Evolutionary conservation across 2,113 vertebrate genomes (phyloP).

Genomic region (Tapirus terrestris): DNA sequence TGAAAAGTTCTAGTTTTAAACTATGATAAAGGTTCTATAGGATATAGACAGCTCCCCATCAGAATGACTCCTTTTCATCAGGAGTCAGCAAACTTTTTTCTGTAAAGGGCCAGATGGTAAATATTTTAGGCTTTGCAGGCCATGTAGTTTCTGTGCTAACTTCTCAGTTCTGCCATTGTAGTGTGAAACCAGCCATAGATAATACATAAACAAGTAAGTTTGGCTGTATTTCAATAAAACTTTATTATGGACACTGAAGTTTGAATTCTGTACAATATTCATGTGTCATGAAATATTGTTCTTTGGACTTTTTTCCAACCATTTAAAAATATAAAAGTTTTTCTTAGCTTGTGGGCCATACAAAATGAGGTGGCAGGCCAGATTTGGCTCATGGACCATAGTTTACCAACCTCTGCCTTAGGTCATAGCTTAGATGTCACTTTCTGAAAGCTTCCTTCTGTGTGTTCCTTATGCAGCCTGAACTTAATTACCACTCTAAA

Average conservation of each 20-base stretch:
- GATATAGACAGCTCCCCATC: not conserved
- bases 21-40: not conserved
- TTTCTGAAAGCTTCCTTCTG: not conserved
- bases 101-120: not conserved
- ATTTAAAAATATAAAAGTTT: constrained; percentile 21
- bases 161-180: not conserved
- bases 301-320: not conserved
- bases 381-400: not conserved
- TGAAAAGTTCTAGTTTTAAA: constrained; percentile 39
- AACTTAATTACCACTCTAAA: not conserved
- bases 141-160: not conserved
- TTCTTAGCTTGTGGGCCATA: not conserved
- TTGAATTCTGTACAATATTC: not conserved
- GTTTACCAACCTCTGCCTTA: not conserved
- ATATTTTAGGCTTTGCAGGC: not conserved
- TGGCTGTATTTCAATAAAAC: not conserved
- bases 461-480: not conserved
- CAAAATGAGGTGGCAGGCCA: not conserved
- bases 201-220: not conserved
- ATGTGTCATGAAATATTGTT: not conserved
- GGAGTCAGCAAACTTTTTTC: not conserved
- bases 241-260: not conserved
- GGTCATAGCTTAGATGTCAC: not conserved
- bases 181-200: not conserved
- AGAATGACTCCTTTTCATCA: not conserved